A percentile compares a stretch with the other conserved stretches of the same genome.
Conservation (phyloP, 2,113 vertebrate genomes). For the Talpa occidentalis region DNA sequence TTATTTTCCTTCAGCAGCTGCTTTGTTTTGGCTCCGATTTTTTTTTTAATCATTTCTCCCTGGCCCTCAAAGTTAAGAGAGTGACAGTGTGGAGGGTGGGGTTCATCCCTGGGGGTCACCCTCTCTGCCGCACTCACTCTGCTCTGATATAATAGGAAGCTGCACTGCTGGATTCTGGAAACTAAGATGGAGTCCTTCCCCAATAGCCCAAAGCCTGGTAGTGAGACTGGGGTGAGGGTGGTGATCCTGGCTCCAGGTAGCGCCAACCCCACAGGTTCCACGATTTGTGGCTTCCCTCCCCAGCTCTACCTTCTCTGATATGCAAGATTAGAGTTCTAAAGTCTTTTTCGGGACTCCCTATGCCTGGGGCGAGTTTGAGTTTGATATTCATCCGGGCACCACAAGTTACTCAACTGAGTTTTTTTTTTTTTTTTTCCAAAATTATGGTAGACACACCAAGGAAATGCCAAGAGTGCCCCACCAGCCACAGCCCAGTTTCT, state of each 20-base stretch:
- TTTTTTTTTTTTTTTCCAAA: fast-evolving
- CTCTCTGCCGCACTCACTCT: background rate
- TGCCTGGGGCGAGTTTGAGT: too few relatives aligned
- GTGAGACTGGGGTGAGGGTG: fast-evolving
- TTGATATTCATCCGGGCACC: background rate
- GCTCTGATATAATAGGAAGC: background rate
- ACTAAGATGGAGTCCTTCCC: background rate
- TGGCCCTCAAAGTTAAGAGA: background rate
- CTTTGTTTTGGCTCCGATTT: background rate
- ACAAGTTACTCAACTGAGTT: background rate
- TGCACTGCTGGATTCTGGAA: background rate
- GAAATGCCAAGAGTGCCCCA: fast-evolving
- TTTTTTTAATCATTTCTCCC: background rate
- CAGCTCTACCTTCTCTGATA: background rate
- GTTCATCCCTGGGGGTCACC: background rate
- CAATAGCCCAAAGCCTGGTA: background rate
- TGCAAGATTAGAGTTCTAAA: background rate
- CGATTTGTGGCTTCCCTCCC: background rate
- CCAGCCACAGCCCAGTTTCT: background rate
- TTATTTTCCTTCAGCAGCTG: background rate
- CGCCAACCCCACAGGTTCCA: too few relatives aligned
- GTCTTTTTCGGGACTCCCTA: background rate
- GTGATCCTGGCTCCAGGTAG: too few relatives aligned
- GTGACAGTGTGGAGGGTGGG: background rate
- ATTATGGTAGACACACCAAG: background rate